Evolutionary conservation across 1,140 invertebrate genomes (phyloP).

Genomic region (Gonatopus flavifemur): DNA sequence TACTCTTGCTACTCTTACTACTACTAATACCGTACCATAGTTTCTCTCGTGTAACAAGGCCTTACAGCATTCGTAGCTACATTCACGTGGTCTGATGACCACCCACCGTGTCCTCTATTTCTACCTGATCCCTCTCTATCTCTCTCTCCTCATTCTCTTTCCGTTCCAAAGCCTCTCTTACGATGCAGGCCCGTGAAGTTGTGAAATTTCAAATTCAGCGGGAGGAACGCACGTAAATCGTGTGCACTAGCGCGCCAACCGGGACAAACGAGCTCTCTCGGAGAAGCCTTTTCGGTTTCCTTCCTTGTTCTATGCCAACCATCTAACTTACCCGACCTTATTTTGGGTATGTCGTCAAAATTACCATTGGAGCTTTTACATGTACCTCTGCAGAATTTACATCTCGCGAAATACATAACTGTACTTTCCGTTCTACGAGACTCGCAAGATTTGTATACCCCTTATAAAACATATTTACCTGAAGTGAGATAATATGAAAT

Average conservation of each 20-base stretch:
- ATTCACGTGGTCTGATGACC: not conserved
- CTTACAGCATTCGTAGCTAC: not conserved
- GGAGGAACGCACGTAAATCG: conserved; percentile 39
- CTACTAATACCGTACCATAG: too few species aligned
- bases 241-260: conserved; percentile 17
- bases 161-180: conserved; percentile 8
- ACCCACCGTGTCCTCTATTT: conserved; percentile 8
- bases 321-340: conserved; percentile 12
- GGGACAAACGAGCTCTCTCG: conserved; percentile 24
- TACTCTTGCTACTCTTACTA: too few species aligned
- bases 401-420: too few species aligned
- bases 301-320: conserved; percentile 13
- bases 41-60: too few species aligned
- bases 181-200: conserved; percentile 30
- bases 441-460: too few species aligned
- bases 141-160: not conserved
- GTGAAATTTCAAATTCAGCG: conserved; percentile 44
- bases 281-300: not conserved
- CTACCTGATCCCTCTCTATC: conserved; percentile 4
- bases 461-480: too few species aligned
- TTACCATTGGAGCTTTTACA: too few species aligned
- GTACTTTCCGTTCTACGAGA: too few species aligned
- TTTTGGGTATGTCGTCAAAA: conserved; percentile 15
- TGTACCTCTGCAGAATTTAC: too few species aligned
- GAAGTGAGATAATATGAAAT: too few species aligned